These are phyloP conservation scores for Corynorhinus townsendii DNA, from an alignment of 2,113 vertebrate species.

Conservation along the genomic window DNA sequence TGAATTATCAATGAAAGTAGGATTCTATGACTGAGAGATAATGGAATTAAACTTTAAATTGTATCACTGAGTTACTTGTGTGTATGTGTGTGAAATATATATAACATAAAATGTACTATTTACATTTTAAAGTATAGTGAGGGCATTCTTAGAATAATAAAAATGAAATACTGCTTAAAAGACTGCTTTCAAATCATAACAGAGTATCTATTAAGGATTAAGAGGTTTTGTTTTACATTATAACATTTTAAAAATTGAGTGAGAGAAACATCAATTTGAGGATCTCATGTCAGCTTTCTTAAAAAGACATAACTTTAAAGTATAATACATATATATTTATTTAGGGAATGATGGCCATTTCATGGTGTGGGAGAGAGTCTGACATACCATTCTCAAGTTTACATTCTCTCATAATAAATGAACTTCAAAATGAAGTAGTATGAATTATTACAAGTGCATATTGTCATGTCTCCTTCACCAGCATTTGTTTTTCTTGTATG, in stretches of 20 bases:
- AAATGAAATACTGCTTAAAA: not conserved
- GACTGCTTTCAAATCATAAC: not conserved
- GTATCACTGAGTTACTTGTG: not conserved
- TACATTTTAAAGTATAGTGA: not conserved
- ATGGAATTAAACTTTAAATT: slow-evolving; percentile 24
- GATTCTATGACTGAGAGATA: not conserved
- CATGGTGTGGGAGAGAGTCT: not conserved
- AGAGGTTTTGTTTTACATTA: not conserved
- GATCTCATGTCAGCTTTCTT: not conserved
- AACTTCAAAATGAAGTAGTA: not conserved
- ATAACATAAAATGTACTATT: not conserved
- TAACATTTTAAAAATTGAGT: not conserved
- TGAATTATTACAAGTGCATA: not conserved
- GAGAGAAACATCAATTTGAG: not conserved
- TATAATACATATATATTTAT: not conserved
- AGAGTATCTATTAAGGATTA: not conserved
- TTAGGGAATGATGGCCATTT: not conserved
- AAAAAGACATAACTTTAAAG: not conserved
- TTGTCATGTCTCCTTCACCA: not conserved
- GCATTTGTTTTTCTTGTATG: not conserved
- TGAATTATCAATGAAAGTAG: not conserved
- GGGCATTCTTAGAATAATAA: not conserved
- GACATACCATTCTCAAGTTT: not conserved
- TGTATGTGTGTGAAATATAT: not conserved
- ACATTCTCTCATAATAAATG: not conserved